Base-by-base conservation (phyloP, 1,140 invertebrate species). In the Helicoverpa zea region DNA sequence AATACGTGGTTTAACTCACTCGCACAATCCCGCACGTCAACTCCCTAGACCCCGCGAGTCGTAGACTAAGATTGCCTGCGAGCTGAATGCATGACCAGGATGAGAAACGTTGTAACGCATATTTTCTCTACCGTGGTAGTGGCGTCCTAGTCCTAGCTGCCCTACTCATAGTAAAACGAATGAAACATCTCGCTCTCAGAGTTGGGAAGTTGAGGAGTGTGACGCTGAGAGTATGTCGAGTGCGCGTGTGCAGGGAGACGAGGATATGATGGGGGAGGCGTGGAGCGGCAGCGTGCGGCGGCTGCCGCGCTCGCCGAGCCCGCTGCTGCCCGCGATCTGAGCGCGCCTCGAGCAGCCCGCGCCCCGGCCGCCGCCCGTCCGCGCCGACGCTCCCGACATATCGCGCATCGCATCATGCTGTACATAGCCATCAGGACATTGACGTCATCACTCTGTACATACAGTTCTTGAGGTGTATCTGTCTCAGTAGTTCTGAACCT, bases 151-250 rank as follows among this genome's bases (percentile, higher is more conserved):
- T 85, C 83, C 82, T 85, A 68, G 66, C 76, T 68, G 61, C 64
- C 63, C 76, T 79, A 77, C 84, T 85, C 82, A 81, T 86, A 87
- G 81, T 88, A 89, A 92, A 92, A 91, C 89, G 88, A 91, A 88
- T 90, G 86, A 89, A 91, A 91, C 72, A 89, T 94, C 90, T 94
- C 92, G 91, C 90, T 94, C 91, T 94, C 92, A 94, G 92, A 94
- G 89, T 92, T 94, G 91, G 92, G 93, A 94, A 90, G 91, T 93
- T 93, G 91, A 92, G 88, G 91, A 93, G 88, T 93, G 90, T 94
- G 92, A 92, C 84, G 92, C 90, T 91, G 93, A 94, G 93, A 94
- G 93, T 94, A 94, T 94, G 92, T 94, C 93, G 92, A 94, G 93
- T 94, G 89, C 91, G 84, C 92, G 91, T 94, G 93, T 94, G 90